Evolutionary conservation across 2,797 vertebrate species (phyloP).

Genomic region (Ara ararauna): DNA sequence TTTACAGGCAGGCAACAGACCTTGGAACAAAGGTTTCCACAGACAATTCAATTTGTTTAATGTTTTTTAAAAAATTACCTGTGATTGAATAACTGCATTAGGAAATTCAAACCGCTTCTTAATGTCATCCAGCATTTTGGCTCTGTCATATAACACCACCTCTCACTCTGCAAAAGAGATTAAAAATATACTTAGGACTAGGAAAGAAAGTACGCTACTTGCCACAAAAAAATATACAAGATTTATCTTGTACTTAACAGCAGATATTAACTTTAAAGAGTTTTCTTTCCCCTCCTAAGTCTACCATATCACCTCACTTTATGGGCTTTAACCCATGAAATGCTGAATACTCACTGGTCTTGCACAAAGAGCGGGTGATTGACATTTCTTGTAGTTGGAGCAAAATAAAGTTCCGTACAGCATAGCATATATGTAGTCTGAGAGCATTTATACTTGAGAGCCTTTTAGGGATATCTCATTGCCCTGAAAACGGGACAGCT

Average conservation of each 20-base stretch:
- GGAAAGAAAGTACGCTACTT: background rate
- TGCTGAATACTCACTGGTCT: background rate
- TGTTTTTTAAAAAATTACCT: slow-evolving; percentile 80
- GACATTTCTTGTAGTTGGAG: background rate
- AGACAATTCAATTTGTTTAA: background rate
- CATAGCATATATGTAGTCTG: background rate
- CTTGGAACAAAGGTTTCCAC: background rate
- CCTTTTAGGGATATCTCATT: background rate
- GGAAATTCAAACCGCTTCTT: slow-evolving; percentile 90
- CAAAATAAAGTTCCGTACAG: background rate
- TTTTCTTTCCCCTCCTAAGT: background rate
- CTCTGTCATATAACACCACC: background rate
- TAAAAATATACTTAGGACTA: background rate
- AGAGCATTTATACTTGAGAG: background rate
- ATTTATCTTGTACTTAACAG: background rate
- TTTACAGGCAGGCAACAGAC: background rate
- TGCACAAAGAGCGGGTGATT: background rate
- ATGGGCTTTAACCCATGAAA: background rate
- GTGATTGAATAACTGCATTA: slow-evolving; percentile 89
- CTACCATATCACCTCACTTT: background rate
- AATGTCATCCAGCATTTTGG: slow-evolving; percentile 85
- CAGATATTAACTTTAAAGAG: background rate
- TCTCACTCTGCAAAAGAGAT: slow-evolving; percentile 63
- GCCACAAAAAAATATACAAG: background rate
- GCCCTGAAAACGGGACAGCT: background rate